These are phyloP conservation scores for Amazonetta brasiliensis DNA, from an alignment of 2,797 vertebrate genomes.

Conservation along the genomic window DNA sequence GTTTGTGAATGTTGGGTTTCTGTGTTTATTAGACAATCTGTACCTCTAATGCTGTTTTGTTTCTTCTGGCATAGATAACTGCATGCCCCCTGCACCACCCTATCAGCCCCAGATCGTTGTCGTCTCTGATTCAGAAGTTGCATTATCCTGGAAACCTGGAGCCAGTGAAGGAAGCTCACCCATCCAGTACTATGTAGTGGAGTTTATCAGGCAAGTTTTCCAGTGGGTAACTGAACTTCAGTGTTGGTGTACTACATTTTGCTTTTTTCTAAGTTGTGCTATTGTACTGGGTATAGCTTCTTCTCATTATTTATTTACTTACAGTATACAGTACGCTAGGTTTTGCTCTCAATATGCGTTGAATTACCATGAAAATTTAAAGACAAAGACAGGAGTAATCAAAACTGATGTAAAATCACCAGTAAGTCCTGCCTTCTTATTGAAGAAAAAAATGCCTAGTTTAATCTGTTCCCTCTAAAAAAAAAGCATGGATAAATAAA, in stretches of 20 bases:
- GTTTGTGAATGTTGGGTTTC: background rate
- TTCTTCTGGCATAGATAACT: slow-evolving; percentile 83
- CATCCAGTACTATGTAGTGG: slow-evolving; percentile 89
- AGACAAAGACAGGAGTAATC: background rate
- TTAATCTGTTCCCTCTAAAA: background rate
- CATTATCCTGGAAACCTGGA: slow-evolving; percentile 91
- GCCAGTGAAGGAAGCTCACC: slow-evolving; percentile 86
- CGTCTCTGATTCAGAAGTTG: slow-evolving; percentile 93
- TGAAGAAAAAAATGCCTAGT: background rate
- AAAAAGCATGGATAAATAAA: background rate
- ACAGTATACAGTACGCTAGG: background rate
- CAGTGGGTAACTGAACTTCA: background rate
- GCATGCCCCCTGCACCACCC: slow-evolving; percentile 89
- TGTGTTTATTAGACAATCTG: background rate
- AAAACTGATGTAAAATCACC: background rate
- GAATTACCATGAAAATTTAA: background rate
- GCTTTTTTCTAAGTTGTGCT: background rate
- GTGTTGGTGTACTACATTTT: background rate
- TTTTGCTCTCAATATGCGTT: background rate
- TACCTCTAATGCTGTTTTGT: background rate
- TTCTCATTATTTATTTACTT: background rate
- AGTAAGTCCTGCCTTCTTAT: background rate
- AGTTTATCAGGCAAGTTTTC: slow-evolving; percentile 89
- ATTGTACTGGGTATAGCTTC: background rate
- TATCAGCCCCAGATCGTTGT: slow-evolving; percentile 85